Conservation (phyloP, 2,113 vertebrate genomes). For the Corvus hawaiiensis region DNA sequence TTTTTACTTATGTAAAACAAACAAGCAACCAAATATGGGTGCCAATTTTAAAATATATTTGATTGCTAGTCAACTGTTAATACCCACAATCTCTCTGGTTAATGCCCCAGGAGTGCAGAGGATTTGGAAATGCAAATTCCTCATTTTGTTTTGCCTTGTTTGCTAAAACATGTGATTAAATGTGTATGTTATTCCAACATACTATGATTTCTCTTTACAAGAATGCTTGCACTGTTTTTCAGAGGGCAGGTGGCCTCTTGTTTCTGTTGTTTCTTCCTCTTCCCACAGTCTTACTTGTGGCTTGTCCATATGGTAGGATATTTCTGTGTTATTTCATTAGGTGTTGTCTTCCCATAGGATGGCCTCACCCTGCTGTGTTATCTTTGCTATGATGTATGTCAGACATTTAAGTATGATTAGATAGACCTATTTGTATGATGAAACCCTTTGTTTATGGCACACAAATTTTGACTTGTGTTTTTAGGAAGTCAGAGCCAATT, state of each 20-base stretch:
- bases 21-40: background rate
- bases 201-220: background rate
- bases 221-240: background rate
- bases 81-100: background rate
- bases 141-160: background rate
- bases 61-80: background rate
- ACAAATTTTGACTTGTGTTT: background rate
- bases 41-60: background rate
- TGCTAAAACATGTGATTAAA: background rate
- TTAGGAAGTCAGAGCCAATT: background rate
- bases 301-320: background rate
- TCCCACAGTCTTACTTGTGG: background rate
- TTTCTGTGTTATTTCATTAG: background rate
- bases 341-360: background rate
- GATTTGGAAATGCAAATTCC: background rate
- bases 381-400: background rate
- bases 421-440: background rate
- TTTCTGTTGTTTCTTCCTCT: background rate
- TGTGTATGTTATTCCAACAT: background rate
- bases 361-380: background rate
- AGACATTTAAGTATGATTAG: background rate
- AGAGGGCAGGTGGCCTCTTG: background rate
- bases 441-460: background rate
- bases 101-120: background rate
- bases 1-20: background rate